Base-by-base conservation (phyloP, 2,888 invertebrate genomes). In the Steromphala cineraria region DNA sequence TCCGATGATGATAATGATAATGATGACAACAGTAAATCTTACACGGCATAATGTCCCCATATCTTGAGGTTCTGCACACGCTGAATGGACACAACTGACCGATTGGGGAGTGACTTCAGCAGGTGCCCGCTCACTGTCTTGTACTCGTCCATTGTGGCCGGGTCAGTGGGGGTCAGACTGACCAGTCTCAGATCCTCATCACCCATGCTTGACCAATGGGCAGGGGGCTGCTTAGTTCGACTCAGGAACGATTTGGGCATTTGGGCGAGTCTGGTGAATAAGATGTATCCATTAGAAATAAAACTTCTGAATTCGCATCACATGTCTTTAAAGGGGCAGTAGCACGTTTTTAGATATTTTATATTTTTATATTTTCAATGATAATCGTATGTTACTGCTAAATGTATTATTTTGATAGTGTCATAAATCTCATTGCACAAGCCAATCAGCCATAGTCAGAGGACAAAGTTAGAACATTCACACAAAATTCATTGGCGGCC, bases 11-110 rank as follows among this genome's bases (percentile, higher is more conserved):
- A n/a, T n/a, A n/a, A n/a, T n/a, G n/a, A n/a, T n/a, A n/a, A n/a
- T n/a, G 21, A 5, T 55, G 3, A 36, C 28, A 17, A 15, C 7
- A 31, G 2, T 21, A 21, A 24, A 71, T 86, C 88, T 85, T 84
- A 89, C 88, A 86, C 78, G 21, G 75, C 80, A 71, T 87, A 88
- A 17, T 84, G 84, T 24, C 87, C 87, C 89, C 89, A 89, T 19
- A 84, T 55, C 31, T 81, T 85, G 17, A 80, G 80, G 74, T 86
- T 88, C 82, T 89, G 89, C 0, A 88, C 77, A 71, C 89, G 71
- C 53, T 87, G 82, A n/a, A 89, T 84, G 67, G 77, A 74, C 2
- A 85, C 15, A 28, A 89, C 86, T 36, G 85, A 79, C 4, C 85
- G 86, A 53, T 89, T 88, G 67, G 86, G 83, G 62, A 89, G 71